Evolutionary conservation across 2,888 invertebrate species (phyloP), one percentile per base, ranked within the genome.

Genomic region (Pristionchus entomophagus): DNA sequence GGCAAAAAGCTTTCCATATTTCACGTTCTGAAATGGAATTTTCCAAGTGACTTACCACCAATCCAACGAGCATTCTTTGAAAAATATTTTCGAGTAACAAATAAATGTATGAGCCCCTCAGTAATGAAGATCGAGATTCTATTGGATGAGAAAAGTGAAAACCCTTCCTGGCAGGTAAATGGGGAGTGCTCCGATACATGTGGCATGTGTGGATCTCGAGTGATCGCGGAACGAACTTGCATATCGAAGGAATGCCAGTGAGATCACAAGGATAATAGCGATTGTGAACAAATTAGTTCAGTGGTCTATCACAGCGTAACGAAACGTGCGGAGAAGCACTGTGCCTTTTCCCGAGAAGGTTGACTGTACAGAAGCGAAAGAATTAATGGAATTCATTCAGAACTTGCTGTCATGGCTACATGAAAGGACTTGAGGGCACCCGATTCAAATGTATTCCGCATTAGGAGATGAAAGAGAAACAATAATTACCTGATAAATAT

Each of bases 271-370:
- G n/a, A n/a, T n/a, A n/a, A n/a, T n/a, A n/a, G n/a, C n/a, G n/a
- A n/a, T 35, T 29, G 35, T 17, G 17, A 65, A 32, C 10, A 35
- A 65, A 3, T 32, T 69, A n/a, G n/a, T 38, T 22, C 69, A 41
- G 69, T 38, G 38, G 35, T 5, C 22, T 38, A 1, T 17, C 69
- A 6, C 22, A 69, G n/a, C 38, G 22, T 5, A 10, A 19, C 22
- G 69, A 69, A 41, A n/a, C 22, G 22, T 69, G 69, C n/a, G 69
- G 35, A 19, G 38, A 22, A n/a, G n/a, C 35, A 69, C n/a, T 35
- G 69, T 69, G 69, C n/a, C 29, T 29, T 17, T 69, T 35, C 38
- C 69, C 69, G n/a, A 69, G 41, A 69, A 69, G n/a, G 69, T 69
- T 1, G 14, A 35, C 14, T 65, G 12, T 1, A 1, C 8, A 8